Evolutionary conservation across 2,888 invertebrate species (phyloP).

Genomic region (Noctua pronuba): DNA sequence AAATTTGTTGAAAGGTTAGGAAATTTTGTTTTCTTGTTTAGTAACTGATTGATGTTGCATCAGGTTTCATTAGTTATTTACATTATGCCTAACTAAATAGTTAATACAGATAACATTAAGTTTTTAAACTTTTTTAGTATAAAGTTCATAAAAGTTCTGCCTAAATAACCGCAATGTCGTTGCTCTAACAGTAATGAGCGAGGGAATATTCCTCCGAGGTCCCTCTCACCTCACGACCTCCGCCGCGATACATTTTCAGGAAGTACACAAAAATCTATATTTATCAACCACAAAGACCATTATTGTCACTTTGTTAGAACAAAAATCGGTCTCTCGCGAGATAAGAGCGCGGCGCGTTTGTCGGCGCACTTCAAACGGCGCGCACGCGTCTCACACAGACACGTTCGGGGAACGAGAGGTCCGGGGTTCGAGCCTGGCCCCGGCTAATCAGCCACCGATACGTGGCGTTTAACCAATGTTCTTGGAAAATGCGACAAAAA

Average conservation of each 20-base stretch:
- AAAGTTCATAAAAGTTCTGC: neutral
- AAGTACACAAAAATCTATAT: slow-evolving; percentile 81
- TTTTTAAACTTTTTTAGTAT: neutral
- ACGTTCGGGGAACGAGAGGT: slow-evolving; percentile 85
- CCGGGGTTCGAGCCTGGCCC: slow-evolving; percentile 80
- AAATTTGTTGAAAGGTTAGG: neutral
- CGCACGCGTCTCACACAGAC: slow-evolving; percentile 79
- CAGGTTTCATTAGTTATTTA: neutral
- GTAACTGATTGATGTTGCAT: neutral
- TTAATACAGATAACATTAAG: neutral
- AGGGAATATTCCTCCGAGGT: slow-evolving; percentile 32
- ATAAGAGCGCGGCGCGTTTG: slow-evolving; percentile 88
- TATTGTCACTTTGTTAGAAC: slow-evolving; percentile 87
- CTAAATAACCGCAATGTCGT: neutral
- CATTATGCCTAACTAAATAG: neutral
- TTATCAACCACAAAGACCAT: slow-evolving; percentile 86
- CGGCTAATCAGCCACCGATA: slow-evolving; percentile 85
- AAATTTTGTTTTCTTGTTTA: neutral
- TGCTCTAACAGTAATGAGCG: slow-evolving; percentile 3
- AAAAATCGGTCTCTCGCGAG: slow-evolving; percentile 85
- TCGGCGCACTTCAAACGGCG: slow-evolving; percentile 83
- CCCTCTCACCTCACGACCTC: slow-evolving; percentile 51
- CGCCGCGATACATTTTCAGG: slow-evolving; percentile 65
- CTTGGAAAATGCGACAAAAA: slow-evolving; percentile 70
- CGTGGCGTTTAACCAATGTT: slow-evolving; percentile 73